Conservation (phyloP, 2,888 invertebrate species). For the Sinelater perroti region DNA sequence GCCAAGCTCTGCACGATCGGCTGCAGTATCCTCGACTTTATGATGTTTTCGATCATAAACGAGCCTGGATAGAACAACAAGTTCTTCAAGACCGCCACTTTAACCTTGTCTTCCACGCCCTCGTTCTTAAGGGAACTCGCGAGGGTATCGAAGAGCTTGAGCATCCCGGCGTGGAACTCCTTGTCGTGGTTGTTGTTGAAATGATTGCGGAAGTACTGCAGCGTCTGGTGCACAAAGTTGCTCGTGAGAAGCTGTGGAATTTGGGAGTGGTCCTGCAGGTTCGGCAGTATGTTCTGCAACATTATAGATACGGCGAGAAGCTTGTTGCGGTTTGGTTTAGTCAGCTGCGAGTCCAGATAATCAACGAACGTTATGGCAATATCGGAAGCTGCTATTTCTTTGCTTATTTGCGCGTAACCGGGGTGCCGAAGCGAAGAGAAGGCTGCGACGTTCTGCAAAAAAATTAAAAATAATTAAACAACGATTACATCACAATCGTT, state of each 20-base stretch:
- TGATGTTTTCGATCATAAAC: conserved; percentile 77
- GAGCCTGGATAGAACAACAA: conserved; percentile 75
- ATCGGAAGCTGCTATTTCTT: conserved; percentile 64
- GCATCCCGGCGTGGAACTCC: conserved; percentile 67
- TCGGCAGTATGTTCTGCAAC: conserved; percentile 65
- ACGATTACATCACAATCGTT: no score
- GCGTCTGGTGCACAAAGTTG: conserved; percentile 71
- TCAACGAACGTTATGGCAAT: conserved; percentile 67
- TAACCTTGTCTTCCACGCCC: conserved; percentile 62
- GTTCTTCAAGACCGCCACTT: conserved; percentile 69
- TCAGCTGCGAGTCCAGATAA: conserved; percentile 61
- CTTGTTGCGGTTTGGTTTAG: conserved; percentile 67
- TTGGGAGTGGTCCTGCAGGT: conserved; percentile 60
- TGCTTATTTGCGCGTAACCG: conserved; percentile 69
- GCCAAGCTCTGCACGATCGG: conserved; percentile 70
- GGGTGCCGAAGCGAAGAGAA: conserved; percentile 70
- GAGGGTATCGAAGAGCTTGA: conserved; percentile 64
- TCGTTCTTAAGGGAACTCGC: conserved; percentile 63
- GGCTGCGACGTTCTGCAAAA: conserved; percentile 68
- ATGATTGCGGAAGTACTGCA: conserved; percentile 70
- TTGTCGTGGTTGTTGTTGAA: conserved; percentile 68
- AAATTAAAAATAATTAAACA: no score
- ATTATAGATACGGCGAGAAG: conserved; percentile 70
- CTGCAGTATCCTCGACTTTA: conserved; percentile 71
- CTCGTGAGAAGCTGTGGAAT: conserved; percentile 69